phyloP scores from a whole-genome alignment of 2,888 invertebrate genomes.

The Antheraea assamensis region DNA sequence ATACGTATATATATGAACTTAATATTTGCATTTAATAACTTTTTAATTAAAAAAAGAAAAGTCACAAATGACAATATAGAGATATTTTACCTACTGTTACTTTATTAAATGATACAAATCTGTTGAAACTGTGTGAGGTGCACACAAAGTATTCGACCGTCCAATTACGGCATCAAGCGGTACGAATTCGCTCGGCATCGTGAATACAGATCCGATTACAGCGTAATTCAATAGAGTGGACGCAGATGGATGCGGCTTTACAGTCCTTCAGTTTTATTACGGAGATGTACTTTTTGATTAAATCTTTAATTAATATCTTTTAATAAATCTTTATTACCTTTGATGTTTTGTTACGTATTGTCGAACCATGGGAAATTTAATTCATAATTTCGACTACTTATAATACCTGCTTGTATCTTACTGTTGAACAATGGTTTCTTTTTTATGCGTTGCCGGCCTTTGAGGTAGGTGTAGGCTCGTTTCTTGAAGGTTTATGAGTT shows the following conservation, averaged over 20 bases:
- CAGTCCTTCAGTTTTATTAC: neutral
- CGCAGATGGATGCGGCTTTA: conserved; percentile 15
- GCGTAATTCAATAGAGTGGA: conserved; percentile 41
- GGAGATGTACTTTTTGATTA: neutral
- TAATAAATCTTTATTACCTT: neutral
- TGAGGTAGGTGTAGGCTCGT: no score
- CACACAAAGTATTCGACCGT: conserved; percentile 45
- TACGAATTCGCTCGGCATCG: conserved; percentile 67
- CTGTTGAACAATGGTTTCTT: no score
- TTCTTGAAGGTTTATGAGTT: no score
- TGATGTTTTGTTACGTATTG: neutral
- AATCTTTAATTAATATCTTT: neutral
- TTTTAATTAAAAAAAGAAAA: no score
- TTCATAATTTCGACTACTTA: no score
- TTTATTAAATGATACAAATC: neutral
- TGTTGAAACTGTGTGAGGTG: neutral
- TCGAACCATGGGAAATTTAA: no score
- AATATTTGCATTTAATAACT: no score
- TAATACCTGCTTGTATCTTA: no score
- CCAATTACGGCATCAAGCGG: conserved; percentile 67
- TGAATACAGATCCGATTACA: conserved; percentile 64
- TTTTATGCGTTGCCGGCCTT: no score
- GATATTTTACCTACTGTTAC: neutral
- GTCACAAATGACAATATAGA: neutral
- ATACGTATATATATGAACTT: no score